Conservation (phyloP, 2,797 vertebrate genomes). For the Chaunax sp. region DNA sequence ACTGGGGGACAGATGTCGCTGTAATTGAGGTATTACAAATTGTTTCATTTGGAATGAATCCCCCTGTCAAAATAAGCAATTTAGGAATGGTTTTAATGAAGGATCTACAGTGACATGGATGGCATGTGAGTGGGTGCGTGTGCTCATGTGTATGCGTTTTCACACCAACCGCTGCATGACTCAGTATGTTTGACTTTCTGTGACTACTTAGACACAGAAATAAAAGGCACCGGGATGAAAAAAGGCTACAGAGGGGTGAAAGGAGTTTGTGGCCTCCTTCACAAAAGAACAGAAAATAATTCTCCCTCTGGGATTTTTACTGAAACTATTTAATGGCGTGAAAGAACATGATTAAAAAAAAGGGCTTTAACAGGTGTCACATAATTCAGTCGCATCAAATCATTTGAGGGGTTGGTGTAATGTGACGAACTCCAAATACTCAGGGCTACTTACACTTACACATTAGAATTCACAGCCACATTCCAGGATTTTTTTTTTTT, state of each 20-base stretch:
- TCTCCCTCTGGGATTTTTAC: slow-evolving; percentile 5
- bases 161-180: not conserved
- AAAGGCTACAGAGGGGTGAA: not conserved
- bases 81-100: slow-evolving; percentile 36
- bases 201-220: not conserved
- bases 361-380: slow-evolving; percentile 11
- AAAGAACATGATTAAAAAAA: slow-evolving; percentile 16
- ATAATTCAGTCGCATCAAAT: slow-evolving; percentile 23
- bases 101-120: slow-evolving; percentile 2
- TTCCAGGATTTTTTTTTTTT: not conserved
- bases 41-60: slow-evolving; percentile 53
- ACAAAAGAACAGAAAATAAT: slow-evolving; percentile 8
- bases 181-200: slow-evolving; percentile 6
- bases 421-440: slow-evolving; percentile 13
- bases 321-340: slow-evolving; percentile 4
- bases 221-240: not conserved
- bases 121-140: not conserved
- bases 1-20: slow-evolving; percentile 49
- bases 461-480: slow-evolving; percentile 15
- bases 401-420: slow-evolving; percentile 1
- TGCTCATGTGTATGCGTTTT: not conserved
- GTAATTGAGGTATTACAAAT: slow-evolving; percentile 70
- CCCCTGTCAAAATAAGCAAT: slow-evolving; percentile 47
- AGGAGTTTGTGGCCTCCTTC: not conserved
- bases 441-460: not conserved